phyloP scores from a whole-genome alignment of 2,113 vertebrate species.

The Hepsetus odoe region DNA sequence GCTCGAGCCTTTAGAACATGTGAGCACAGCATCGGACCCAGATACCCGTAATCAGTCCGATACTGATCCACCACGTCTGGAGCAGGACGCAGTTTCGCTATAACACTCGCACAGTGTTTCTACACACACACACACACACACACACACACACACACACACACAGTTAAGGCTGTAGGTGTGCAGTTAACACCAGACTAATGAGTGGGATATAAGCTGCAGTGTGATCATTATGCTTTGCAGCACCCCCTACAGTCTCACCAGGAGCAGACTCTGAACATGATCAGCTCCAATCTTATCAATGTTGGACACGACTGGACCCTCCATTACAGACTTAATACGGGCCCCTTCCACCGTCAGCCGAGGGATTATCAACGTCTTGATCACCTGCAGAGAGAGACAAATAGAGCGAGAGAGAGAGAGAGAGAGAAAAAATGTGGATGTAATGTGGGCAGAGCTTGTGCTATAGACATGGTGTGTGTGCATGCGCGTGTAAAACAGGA shows the following conservation, averaged over 20 bases:
- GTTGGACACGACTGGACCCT: slow-evolving; percentile 88
- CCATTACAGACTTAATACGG: slow-evolving; percentile 83
- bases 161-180: no score
- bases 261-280: slow-evolving; percentile 87
- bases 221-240: neutral
- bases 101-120: slow-evolving; percentile 91
- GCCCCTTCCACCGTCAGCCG: slow-evolving; percentile 84
- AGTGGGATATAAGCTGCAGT: no score
- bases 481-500: neutral
- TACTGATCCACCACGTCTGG: slow-evolving; percentile 88
- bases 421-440: neutral
- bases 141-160: no score
- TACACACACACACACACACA: slow-evolving; percentile 53
- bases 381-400: slow-evolving; percentile 74
- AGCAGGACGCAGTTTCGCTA: slow-evolving; percentile 84
- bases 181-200: no score
- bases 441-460: neutral
- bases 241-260: slow-evolving; percentile 73
- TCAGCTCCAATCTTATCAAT: slow-evolving; percentile 92
- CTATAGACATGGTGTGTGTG: neutral
- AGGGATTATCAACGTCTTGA: slow-evolving; percentile 89
- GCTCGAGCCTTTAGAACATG: slow-evolving; percentile 89
- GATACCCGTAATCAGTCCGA: slow-evolving; percentile 84
- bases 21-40: slow-evolving; percentile 86
- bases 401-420: neutral